These are phyloP conservation scores for Ovis canadensis DNA, from an alignment of 2,113 vertebrate genomes.

Conservation along the genomic window DNA sequence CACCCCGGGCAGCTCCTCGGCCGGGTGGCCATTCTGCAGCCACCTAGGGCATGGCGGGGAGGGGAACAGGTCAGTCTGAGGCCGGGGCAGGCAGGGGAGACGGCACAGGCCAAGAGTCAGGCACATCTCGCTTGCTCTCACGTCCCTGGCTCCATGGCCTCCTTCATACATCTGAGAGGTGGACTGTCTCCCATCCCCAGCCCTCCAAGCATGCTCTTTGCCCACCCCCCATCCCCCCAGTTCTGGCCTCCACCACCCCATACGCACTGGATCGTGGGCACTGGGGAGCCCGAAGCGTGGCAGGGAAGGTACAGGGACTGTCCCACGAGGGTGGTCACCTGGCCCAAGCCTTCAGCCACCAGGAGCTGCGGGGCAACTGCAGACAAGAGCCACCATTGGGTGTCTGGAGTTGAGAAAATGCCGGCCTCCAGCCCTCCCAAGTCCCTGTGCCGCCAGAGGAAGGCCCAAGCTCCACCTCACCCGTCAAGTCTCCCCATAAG, in stretches of 20 bases:
- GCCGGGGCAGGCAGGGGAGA: not conserved
- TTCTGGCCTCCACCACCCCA: accelerated
- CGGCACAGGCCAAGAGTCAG: not conserved
- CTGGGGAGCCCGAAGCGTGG: constrained; percentile 58
- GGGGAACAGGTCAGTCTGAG: not conserved
- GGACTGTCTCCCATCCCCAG: not conserved
- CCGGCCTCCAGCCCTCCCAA: too few relatives aligned
- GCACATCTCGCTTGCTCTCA: accelerated
- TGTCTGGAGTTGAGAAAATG: not conserved
- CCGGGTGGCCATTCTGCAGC: constrained; percentile 72
- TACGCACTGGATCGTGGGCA: constrained; percentile 76
- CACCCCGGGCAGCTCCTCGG: not conserved
- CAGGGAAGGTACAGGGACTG: constrained; percentile 77
- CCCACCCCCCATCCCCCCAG: not conserved
- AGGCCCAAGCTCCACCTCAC: not conserved
- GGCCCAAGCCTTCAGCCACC: constrained; percentile 74
- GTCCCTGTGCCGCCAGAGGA: not conserved
- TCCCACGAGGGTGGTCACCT: constrained; percentile 58
- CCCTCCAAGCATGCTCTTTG: not conserved
- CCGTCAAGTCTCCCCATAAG: not conserved
- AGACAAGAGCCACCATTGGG: not conserved
- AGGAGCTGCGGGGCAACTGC: constrained; percentile 75
- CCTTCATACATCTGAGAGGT: not conserved
- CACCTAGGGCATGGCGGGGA: constrained; percentile 55
- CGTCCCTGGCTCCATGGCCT: accelerated